Conservation (phyloP, 2,797 vertebrate genomes). For the Anomalospiza imberbis region DNA sequence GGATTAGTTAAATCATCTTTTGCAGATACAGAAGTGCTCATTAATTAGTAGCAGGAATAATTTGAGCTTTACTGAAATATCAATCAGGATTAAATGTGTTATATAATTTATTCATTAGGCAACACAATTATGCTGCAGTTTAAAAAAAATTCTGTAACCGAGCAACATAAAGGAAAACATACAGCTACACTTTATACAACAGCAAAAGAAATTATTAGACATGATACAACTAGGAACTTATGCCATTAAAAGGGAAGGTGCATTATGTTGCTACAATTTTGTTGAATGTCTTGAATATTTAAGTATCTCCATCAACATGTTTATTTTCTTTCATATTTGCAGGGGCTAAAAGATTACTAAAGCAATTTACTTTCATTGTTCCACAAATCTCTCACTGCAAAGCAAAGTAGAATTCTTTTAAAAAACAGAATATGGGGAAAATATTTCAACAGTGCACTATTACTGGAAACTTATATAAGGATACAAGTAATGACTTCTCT, state of each 20-base stretch:
- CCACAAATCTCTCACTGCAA: neutral
- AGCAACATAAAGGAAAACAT: slow-evolving; percentile 13
- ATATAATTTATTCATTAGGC: slow-evolving; percentile 60
- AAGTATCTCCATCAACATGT: neutral
- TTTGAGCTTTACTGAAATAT: slow-evolving; percentile 54
- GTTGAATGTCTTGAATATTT: neutral
- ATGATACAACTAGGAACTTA: neutral
- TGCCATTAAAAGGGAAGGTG: neutral
- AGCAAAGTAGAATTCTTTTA: neutral
- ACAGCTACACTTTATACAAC: neutral
- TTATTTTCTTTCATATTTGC: neutral
- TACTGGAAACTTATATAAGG: neutral
- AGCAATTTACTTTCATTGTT: neutral
- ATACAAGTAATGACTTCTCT: neutral
- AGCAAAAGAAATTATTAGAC: neutral
- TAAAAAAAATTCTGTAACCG: neutral
- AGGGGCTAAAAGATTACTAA: neutral
- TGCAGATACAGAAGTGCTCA: slow-evolving; percentile 43
- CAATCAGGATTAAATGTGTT: slow-evolving; percentile 62
- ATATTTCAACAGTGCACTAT: neutral
- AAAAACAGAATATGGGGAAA: neutral
- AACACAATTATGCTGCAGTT: slow-evolving; percentile 46
- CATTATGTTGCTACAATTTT: neutral
- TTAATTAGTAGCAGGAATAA: slow-evolving; percentile 66
- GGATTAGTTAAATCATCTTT: slow-evolving; percentile 53